Conservation (phyloP, 2,113 vertebrate genomes). For the Dicentrarchus labrax region DNA sequence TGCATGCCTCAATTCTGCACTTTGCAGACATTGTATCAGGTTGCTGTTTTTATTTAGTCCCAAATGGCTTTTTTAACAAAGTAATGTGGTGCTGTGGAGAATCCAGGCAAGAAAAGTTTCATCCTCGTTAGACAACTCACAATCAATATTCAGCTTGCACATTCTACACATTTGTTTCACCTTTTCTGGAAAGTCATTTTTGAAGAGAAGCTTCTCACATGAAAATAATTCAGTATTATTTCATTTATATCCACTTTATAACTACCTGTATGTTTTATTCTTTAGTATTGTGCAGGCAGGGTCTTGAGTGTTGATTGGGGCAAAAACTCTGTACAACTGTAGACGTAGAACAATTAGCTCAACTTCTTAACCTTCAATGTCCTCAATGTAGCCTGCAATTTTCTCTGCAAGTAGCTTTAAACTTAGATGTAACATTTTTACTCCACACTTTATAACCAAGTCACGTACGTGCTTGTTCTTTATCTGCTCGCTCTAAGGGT, state of each 20-base stretch:
- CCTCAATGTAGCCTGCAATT: background rate
- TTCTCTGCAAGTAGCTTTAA: slow-evolving; percentile 3
- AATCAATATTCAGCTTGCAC: background rate
- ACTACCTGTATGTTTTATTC: background rate
- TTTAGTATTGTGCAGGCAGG: background rate
- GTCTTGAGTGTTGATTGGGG: background rate
- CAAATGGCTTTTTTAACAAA: slow-evolving; percentile 12
- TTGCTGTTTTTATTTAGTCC: slow-evolving; percentile 19
- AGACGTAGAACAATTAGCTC: no score
- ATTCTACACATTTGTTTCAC: background rate
- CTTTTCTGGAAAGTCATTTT: background rate
- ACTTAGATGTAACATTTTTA: background rate
- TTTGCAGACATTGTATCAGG: slow-evolving; percentile 8
- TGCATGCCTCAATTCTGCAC: background rate
- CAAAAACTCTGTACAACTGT: background rate
- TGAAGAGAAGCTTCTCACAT: background rate
- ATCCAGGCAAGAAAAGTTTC: background rate
- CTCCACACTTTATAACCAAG: background rate
- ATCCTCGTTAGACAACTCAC: background rate
- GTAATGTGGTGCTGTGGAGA: background rate
- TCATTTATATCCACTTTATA: background rate
- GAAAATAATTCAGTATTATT: background rate
- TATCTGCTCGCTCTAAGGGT: background rate
- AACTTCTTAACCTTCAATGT: slow-evolving; percentile 1
- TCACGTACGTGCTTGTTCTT: background rate